Evolutionary conservation across 2,797 vertebrate species (phyloP), one percentile per base, ranked within the genome.

Genomic region (Chromis chromis): DNA sequence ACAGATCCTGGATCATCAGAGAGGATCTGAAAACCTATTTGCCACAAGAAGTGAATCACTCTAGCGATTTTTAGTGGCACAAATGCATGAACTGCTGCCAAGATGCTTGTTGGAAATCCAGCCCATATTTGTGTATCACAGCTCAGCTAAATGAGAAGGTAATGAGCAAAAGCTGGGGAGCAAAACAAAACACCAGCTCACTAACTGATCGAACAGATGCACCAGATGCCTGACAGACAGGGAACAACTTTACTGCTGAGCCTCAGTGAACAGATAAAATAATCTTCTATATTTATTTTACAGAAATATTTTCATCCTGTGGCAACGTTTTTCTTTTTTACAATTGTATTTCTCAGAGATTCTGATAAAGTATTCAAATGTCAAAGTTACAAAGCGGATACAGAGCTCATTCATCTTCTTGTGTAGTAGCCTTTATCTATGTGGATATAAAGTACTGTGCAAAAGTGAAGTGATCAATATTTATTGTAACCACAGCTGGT

Each of bases 21-120:
- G 46, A 40, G 7, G 75, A 74, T 77, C 55, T 74, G 65, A 86
- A 79, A 71, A 25, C 44, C 36, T 21, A 50, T 73, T 78, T 60
- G 48, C 36, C 21, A 60, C 24, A 65, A 83, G 60, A 46, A 59
- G 17, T 12, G 13, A 65, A 52, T 65, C 40, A 21, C 36, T 64
- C 22, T 55, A 59, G 17, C 46, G 6, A 63, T 77, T 79, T 70
- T 54, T n/a, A 64, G 16, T 55, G 46, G 12, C 79, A 70, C 65
- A 82, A 71, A 76, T 42, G n/a, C 42, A 28, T 11, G 49, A 52
- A 22, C 13, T 1, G 17, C 53, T 71, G 73, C 76, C 73, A 83
- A 62, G 57, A 64, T 31, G 6, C 40, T 78, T 68, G 82, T 64
- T 72, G 44, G 48, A 68, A 82, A 74, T 66, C 25, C 24, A 57